These are phyloP conservation scores for Pelvicachromis taeniatus DNA, from an alignment of 2,113 vertebrate species.

Conservation along the genomic window DNA sequence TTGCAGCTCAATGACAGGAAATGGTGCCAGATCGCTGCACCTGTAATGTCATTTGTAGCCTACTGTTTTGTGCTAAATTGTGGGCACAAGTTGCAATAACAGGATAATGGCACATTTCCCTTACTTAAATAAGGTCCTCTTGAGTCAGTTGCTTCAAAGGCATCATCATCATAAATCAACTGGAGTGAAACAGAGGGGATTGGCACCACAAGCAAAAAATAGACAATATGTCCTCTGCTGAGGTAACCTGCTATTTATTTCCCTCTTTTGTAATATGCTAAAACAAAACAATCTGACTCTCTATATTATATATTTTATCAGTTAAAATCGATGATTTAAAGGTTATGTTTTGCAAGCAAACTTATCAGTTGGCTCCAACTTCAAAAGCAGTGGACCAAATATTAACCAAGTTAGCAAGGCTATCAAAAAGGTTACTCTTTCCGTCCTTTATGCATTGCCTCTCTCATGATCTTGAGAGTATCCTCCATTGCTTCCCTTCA, in stretches of 20 bases:
- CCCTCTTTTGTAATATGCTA: neutral
- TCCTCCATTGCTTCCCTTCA: rapidly evolving
- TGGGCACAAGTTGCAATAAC: neutral
- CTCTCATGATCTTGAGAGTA: neutral
- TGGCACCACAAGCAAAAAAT: neutral
- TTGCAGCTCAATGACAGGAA: neutral
- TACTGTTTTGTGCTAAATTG: neutral
- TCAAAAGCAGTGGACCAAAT: neutral
- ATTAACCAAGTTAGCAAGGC: neutral
- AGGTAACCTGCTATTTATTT: neutral
- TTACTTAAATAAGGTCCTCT: neutral
- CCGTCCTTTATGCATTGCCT: too few species aligned
- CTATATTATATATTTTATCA: rapidly evolving
- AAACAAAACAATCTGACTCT: neutral
- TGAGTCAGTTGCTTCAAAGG: neutral
- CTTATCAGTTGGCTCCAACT: rapidly evolving
- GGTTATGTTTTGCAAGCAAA: neutral
- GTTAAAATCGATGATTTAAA: neutral
- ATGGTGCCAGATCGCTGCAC: neutral
- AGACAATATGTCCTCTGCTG: neutral
- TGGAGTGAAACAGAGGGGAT: neutral
- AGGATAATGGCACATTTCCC: neutral
- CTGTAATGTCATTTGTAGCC: neutral
- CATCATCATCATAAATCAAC: neutral
- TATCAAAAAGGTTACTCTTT: neutral